phyloP scores from a whole-genome alignment of 92 coral and sea anemone species.

The Phenganax marumi region DNA sequence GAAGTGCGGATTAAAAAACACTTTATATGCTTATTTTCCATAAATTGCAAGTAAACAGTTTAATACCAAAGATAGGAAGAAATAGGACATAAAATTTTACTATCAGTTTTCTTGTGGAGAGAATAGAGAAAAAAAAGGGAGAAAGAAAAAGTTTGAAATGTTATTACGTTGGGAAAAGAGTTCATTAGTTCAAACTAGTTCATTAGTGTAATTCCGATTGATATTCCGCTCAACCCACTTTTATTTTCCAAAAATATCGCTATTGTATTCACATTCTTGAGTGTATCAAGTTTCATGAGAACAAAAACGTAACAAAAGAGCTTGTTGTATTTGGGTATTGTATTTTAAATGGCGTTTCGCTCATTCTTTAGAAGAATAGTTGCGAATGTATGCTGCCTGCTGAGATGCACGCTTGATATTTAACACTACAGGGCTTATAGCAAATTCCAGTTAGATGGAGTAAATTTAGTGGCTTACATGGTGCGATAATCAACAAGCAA shows the following conservation, averaged over 20 bases:
- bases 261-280: constrained; percentile 18
- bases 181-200: not conserved
- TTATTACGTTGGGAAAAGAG: not conserved
- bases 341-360: not conserved
- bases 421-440: no score
- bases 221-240: not conserved
- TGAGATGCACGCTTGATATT: no score
- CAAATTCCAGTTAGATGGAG: no score
- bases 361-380: not conserved
- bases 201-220: not conserved
- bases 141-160: not conserved
- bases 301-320: not conserved
- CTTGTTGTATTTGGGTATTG: not conserved
- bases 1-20: constrained; percentile 20
- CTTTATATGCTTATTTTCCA: constrained; percentile 13
- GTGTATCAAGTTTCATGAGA: constrained; percentile 13
- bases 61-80: not conserved
- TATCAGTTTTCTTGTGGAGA: not conserved
- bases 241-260: constrained; percentile 19
- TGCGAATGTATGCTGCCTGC: not conserved
- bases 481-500: no score
- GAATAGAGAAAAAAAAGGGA: not conserved
- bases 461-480: no score
- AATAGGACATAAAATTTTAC: not conserved
- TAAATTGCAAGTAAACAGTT: not conserved